These are phyloP conservation scores for Brachymystax lenok DNA, from an alignment of 2,797 vertebrate genomes.

Conservation along the genomic window DNA sequence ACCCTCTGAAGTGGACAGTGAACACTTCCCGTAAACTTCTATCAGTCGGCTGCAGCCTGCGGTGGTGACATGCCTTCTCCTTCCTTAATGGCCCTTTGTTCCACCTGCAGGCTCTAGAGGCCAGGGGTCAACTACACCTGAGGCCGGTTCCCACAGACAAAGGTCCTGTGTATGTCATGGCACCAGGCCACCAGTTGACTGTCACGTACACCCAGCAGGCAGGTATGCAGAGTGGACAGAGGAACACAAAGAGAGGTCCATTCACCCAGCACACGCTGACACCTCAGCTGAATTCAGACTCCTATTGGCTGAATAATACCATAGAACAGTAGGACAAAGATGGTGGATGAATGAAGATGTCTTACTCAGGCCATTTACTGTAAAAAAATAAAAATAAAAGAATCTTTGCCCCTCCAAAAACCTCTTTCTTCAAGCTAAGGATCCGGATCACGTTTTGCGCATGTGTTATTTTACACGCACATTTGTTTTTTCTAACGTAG, in stretches of 20 bases:
- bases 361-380: too few relatives aligned
- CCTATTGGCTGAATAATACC: neutral
- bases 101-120: conserved; percentile 73
- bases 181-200: neutral
- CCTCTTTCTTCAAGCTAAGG: too few relatives aligned
- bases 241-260: neutral
- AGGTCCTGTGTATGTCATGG: conserved; percentile 68
- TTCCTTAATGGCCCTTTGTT: conserved; percentile 79
- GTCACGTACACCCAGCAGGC: neutral
- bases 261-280: neutral
- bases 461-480: too few relatives aligned
- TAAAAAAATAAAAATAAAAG: too few relatives aligned
- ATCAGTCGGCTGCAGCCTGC: conserved; percentile 29
- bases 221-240: neutral
- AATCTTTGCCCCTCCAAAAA: too few relatives aligned
- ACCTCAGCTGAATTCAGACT: neutral
- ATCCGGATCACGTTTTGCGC: too few relatives aligned
- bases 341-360: too few relatives aligned
- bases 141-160: conserved; percentile 79
- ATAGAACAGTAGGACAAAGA: neutral
- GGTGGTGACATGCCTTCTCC: conserved; percentile 64
- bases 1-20: conserved; percentile 39
- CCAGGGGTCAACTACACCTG: conserved; percentile 83
- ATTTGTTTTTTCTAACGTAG: too few relatives aligned
- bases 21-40: conserved; percentile 30